Evolutionary conservation across 2,888 invertebrate species (phyloP), one percentile per base, ranked within the genome.

Genomic region (Clunio marinus): DNA sequence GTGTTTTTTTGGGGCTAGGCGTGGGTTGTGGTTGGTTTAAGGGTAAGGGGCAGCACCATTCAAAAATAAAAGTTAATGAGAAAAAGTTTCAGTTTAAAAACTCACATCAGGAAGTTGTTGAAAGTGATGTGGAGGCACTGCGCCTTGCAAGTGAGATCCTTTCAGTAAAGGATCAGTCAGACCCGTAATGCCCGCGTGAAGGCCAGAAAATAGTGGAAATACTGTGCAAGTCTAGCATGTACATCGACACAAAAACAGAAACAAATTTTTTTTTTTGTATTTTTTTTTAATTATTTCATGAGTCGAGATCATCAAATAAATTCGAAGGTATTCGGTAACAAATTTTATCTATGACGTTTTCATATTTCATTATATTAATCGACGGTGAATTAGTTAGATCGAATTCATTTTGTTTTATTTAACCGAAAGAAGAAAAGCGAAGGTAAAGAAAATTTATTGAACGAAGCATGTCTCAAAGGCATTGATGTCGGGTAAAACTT

Each of bases 81-180:
- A 22, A 25, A 57, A 57, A 27, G 27, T 57, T 57, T 57, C 74
- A n/a, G 45, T 41, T 37, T 73, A 72, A 73, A 72, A 78, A 79
- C 79, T 79, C 79, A 79, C 79, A 77, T 79, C 79, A 75, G 79
- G 76, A 75, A 79, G 75, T 74, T 79, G 79, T 74, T 79, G 79
- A 75, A 79, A 78, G 76, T 79, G 78, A 76, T 77, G 78, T 75
- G 77, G 77, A 74, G 78, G 79, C 76, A 79, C 74, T 74, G 79
- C 77, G 76, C 78, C 79, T 75, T 72, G 73, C 73, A 79, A 77
- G 76, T 79, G 79, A 75, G 78, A 77, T 75, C 79, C 79, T 75
- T 79, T 79, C 75, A 79, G 76, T 74, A 79, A 76, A 75, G 79
- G 79, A 77, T 79, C 79, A 76, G 78, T 74, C 74, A 79, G 76